Evolutionary conservation across 2,888 invertebrate genomes (phyloP), one percentile per base, ranked within the genome.

Genomic region (Hydroisotoma schaefferi): DNA sequence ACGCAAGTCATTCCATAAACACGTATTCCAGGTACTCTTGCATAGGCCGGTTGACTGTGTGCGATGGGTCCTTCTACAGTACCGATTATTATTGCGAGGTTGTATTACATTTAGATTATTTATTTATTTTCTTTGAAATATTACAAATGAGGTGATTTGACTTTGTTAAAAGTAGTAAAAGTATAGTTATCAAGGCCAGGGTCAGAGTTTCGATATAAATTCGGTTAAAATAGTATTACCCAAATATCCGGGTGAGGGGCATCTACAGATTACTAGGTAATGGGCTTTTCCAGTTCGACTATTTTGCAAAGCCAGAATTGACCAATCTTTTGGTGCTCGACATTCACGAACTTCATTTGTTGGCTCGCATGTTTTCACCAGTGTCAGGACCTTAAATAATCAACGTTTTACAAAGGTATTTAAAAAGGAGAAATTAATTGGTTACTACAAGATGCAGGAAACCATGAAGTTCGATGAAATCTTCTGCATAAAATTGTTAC

Each of bases 361-460:
- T 0, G 90, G 88, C 78, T 94, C 94, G 77, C 94, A 94, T 5
- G 93, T 93, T 79, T 94, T 94, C 73, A 93, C 91, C 74, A 94
- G 78, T 1, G 94, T 94, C 71, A 93, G 82, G 18, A 92, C 90
- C 82, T 82, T 23, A 43, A 43, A 5, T 22, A 4, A 25, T 4
- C 8, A 10, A 10, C 8, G 33, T 33, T 33, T n/a, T n/a, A n/a
- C n/a, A n/a, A n/a, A n/a, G n/a, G n/a, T n/a, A n/a, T n/a, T n/a
- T n/a, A n/a, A n/a, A n/a, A n/a, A n/a, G n/a, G n/a, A n/a, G n/a
- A n/a, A n/a, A n/a, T n/a, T n/a, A n/a, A n/a, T n/a, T n/a, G n/a
- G n/a, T n/a, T n/a, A n/a, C n/a, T n/a, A n/a, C n/a, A n/a, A n/a
- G n/a, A n/a, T n/a, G n/a, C n/a, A n/a, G n/a, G n/a, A n/a, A n/a